Evolutionary conservation across 2,888 invertebrate genomes (phyloP).

Genomic region (Lasiommata megera): DNA sequence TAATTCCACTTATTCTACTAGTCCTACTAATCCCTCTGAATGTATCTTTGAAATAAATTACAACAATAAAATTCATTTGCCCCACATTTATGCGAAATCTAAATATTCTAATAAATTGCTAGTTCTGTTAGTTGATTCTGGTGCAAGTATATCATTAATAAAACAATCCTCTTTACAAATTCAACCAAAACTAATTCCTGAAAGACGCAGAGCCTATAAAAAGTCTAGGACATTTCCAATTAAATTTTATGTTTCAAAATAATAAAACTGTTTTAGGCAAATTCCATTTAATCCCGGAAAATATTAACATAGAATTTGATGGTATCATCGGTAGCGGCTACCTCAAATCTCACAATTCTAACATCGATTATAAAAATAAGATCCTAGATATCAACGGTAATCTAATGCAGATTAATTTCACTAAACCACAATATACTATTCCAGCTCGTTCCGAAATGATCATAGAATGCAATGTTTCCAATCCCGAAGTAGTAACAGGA

Average conservation of each 20-base stretch:
- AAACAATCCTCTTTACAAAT: background rate
- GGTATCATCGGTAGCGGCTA: background rate
- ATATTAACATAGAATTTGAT: background rate
- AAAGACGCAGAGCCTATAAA: background rate
- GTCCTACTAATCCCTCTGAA: no score
- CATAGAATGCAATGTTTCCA: constrained; percentile 4
- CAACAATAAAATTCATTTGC: background rate
- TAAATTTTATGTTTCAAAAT: background rate
- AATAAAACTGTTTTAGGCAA: background rate
- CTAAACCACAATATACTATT: constrained; percentile 7
- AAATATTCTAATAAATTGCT: background rate
- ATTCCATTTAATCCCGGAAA: background rate
- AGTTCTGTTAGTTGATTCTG: background rate
- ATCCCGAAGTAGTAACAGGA: background rate
- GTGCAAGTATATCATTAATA: background rate
- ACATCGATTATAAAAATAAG: background rate
- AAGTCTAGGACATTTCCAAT: background rate
- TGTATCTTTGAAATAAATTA: background rate
- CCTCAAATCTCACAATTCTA: background rate
- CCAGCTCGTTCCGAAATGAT: constrained; percentile 8
- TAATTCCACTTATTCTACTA: background rate
- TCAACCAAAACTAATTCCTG: background rate
- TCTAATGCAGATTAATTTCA: background rate
- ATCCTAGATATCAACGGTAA: background rate
- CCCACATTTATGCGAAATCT: background rate